phyloP scores from a whole-genome alignment of 2,888 invertebrate species.

The Drosophila meridionalis region DNA sequence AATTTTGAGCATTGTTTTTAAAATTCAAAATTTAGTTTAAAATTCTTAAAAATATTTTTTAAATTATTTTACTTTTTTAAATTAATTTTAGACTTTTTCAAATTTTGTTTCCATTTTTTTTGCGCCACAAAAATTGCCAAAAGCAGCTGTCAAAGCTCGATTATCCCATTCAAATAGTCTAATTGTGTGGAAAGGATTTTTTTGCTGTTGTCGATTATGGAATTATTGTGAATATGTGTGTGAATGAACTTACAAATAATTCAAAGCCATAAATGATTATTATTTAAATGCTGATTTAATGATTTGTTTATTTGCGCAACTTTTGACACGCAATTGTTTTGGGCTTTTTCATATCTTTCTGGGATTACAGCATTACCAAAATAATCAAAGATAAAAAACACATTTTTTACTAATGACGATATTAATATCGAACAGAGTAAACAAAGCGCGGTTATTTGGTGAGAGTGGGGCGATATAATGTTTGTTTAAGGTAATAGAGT shows the following conservation, averaged over 20 bases:
- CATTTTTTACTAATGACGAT: slow-evolving; percentile 15
- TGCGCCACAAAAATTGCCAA: neutral
- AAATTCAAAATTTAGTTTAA: neutral
- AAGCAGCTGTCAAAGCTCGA: neutral
- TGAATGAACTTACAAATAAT: slow-evolving; percentile 41
- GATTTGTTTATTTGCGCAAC: slow-evolving; percentile 29
- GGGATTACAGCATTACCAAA: slow-evolving; percentile 24
- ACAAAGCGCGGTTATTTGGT: neutral
- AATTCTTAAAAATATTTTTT: neutral
- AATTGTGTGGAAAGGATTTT: slow-evolving; percentile 12
- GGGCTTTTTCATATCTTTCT: slow-evolving; percentile 12
- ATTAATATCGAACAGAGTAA: slow-evolving; percentile 9
- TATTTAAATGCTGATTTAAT: slow-evolving; percentile 28
- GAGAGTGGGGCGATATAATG: neutral
- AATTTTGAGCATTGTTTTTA: too few species aligned
- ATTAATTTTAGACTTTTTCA: neutral
- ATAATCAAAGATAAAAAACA: neutral
- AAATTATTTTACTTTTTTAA: neutral
- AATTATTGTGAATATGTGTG: slow-evolving; percentile 20
- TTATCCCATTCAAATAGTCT: neutral
- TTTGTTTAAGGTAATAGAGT: neutral
- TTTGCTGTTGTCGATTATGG: neutral
- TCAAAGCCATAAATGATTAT: slow-evolving; percentile 33
- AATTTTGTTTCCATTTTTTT: neutral
- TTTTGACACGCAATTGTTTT: slow-evolving; percentile 22